Conservation (phyloP, 1,140 invertebrate genomes). For the Orchestia grillus region DNA sequence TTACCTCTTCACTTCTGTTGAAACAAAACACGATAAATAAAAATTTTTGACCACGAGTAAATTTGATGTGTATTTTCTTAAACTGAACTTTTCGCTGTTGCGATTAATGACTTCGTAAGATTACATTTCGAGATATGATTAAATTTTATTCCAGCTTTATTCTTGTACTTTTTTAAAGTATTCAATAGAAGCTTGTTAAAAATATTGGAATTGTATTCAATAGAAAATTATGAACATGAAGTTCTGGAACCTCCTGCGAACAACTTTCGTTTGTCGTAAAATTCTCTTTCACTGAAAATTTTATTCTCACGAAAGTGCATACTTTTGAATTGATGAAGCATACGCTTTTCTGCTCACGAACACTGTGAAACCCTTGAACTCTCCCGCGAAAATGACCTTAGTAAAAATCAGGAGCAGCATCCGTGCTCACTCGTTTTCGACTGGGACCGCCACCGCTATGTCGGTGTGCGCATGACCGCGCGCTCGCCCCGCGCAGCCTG, state of each 20-base stretch:
- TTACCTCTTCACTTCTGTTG: too few species aligned
- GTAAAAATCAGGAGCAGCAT: not conserved
- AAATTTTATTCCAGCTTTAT: too few species aligned
- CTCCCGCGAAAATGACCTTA: not conserved
- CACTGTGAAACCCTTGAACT: not conserved
- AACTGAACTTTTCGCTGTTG: too few species aligned
- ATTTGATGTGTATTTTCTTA: too few species aligned
- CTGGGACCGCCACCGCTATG: not conserved
- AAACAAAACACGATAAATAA: too few species aligned
- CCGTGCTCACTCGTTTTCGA: not conserved
- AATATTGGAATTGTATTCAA: not conserved
- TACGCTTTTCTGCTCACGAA: too few species aligned
- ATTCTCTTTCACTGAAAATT: not conserved
- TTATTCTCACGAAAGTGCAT: not conserved
- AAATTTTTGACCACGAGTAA: too few species aligned
- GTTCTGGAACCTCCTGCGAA: too few species aligned
- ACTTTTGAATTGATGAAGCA: too few species aligned
- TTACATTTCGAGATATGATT: too few species aligned
- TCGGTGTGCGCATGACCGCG: not conserved
- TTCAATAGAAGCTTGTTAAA: not conserved
- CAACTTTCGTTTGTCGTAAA: not conserved
- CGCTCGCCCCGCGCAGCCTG: not conserved
- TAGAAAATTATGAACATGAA: too few species aligned
- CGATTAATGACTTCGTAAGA: too few species aligned
- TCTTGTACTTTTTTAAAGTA: not conserved